Base-by-base conservation (phyloP, 1,140 invertebrate species). In the Cherax destructor region DNA sequence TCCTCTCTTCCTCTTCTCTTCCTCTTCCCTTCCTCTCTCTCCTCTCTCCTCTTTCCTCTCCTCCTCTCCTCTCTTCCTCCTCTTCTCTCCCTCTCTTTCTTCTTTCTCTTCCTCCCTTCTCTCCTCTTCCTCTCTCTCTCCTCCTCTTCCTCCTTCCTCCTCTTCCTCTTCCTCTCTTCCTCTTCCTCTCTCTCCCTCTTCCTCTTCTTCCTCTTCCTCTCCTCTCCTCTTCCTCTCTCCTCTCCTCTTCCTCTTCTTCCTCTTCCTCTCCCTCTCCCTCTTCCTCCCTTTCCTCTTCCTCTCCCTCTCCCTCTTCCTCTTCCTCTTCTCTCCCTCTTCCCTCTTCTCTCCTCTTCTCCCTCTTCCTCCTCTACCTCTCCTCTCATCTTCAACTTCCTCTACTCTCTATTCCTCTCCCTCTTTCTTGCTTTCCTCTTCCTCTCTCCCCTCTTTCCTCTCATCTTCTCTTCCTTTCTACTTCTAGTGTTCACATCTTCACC, bases 271-370 rank as follows among this genome's bases (percentile, higher is more conserved):
- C 9, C 77, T 79, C 77, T 79, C 6, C 49, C 3, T 79, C 49
- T 6, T 41, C 41, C 6, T 79, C 49, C 11, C 2, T 1, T 7
- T 18, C 24, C 13, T 47, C 49, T 47, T 79, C 77, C 52, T 9
- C 49, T 10, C 52, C 77, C 4, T 7, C 21, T 41, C 52, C 77
- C 49, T 41, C 49, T 41, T 79, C 77, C 49, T 49, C 47, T 49
- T 49, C 49, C 47, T 49, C 21, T 79, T 21, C 72, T 74, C 72
- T 74, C 72, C n/a, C 72, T 74, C 72, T 74, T 21, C n/a, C 72
- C n/a, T 21, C n/a, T 21, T 74, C 72, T 74, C 72, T 74, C 72
- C n/a, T 21, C n/a, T 21, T 74, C 72, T 74, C 72, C n/a, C 72
- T 74, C 72, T 74, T 21, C n/a, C 72, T 21, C 72, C 5, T n/a